Conservation (phyloP, 2,888 invertebrate genomes). For the Xestoiulus laeticollis region DNA sequence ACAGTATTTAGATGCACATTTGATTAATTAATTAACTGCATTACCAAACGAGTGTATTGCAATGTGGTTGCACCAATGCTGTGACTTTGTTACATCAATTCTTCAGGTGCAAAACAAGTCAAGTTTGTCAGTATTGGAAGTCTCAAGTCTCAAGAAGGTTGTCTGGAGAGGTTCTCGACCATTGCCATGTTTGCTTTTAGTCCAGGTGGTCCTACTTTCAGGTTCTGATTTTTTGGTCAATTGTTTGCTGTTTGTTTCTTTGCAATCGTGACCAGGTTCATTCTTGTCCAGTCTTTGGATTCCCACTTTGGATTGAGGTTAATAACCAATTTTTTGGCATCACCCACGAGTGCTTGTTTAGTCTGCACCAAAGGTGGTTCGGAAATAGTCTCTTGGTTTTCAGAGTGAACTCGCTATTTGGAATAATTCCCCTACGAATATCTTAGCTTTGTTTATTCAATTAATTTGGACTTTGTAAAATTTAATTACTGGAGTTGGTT, state of each 20-base stretch:
- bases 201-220: not conserved
- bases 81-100: not conserved
- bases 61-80: too few species aligned
- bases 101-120: not conserved
- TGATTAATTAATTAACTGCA: too few species aligned
- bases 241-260: not conserved
- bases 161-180: not conserved
- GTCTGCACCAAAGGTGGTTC: not conserved
- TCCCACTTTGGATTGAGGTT: not conserved
- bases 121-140: not conserved
- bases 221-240: not conserved
- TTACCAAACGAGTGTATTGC: too few species aligned
- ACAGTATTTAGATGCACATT: too few species aligned
- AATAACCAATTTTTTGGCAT: not conserved
- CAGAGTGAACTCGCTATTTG: not conserved
- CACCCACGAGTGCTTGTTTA: not conserved
- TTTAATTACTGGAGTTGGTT: constrained; percentile 6
- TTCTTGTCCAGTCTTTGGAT: not conserved
- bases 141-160: not conserved
- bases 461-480: not conserved
- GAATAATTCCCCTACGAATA: not conserved
- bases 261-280: not conserved
- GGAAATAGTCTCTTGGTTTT: not conserved
- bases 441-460: not conserved
- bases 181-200: not conserved